Conservation (phyloP, 2,113 vertebrate genomes). For the Crotalus viridis region DNA sequence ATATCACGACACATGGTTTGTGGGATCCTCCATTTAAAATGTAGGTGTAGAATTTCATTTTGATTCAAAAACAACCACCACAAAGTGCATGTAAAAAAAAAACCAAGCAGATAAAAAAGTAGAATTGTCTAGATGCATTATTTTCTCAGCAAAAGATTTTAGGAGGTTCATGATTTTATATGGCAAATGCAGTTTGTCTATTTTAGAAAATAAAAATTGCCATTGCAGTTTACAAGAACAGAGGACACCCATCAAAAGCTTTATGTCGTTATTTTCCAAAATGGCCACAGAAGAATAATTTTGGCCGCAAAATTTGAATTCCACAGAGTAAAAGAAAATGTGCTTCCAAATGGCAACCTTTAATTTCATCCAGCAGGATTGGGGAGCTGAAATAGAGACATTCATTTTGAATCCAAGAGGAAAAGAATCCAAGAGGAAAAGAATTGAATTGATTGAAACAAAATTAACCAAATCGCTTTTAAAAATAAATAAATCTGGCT, state of each 20-base stretch:
- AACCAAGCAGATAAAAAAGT: neutral
- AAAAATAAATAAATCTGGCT: neutral
- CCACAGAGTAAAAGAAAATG: neutral
- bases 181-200: constrained; percentile 9
- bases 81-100: neutral
- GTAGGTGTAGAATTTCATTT: neutral
- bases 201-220: constrained; percentile 15
- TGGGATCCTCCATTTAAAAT: neutral
- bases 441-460: neutral
- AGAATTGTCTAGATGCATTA: too few species aligned
- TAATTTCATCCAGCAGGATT: constrained; percentile 16
- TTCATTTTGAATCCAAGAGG: constrained; percentile 32
- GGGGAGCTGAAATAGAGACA: constrained; percentile 37
- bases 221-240: neutral
- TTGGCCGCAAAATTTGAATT: constrained; percentile 7
- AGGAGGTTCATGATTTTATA: neutral
- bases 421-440: constrained; percentile 1
- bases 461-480: neutral
- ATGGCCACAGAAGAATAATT: constrained; percentile 31
- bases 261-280: constrained; percentile 18
- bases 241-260: constrained; percentile 22
- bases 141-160: neutral
- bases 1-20: neutral
- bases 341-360: constrained; percentile 52
- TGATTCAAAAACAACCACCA: neutral